Conservation (phyloP, 2,113 vertebrate species). For the Brienomyrus longianalis region DNA sequence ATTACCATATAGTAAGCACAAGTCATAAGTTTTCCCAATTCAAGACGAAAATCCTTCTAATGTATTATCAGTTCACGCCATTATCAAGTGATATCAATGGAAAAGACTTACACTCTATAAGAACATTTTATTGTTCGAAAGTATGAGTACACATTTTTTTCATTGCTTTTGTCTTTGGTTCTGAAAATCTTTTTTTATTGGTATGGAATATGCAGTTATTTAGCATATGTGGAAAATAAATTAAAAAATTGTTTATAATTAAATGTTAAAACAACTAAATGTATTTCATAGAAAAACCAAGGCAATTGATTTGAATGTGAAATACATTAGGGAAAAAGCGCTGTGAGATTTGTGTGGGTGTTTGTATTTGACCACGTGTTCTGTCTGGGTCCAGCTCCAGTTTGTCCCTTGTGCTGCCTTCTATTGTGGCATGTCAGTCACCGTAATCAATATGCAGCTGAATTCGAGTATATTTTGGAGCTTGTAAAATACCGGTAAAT, state of each 20-base stretch:
- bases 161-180: background rate
- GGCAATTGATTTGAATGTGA: background rate
- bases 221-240: background rate
- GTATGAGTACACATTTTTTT: background rate
- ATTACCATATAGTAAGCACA: constrained; percentile 22
- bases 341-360: background rate
- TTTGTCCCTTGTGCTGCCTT: background rate
- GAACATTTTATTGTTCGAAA: background rate
- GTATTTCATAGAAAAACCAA: background rate
- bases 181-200: background rate
- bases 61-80: background rate
- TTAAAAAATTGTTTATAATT: background rate
- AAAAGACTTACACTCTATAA: background rate
- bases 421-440: background rate
- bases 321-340: background rate
- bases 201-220: background rate
- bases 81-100: background rate
- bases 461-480: background rate
- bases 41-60: background rate
- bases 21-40: background rate
- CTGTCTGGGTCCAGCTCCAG: background rate
- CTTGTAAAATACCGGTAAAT: background rate
- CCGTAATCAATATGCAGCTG: background rate
- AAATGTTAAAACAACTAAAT: background rate
- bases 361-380: background rate